A percentile compares a stretch with the other conserved stretches of the same genome.
phyloP scores from a whole-genome alignment of 2,888 invertebrate genomes.

The Caenorhabditis drosophilae region DNA sequence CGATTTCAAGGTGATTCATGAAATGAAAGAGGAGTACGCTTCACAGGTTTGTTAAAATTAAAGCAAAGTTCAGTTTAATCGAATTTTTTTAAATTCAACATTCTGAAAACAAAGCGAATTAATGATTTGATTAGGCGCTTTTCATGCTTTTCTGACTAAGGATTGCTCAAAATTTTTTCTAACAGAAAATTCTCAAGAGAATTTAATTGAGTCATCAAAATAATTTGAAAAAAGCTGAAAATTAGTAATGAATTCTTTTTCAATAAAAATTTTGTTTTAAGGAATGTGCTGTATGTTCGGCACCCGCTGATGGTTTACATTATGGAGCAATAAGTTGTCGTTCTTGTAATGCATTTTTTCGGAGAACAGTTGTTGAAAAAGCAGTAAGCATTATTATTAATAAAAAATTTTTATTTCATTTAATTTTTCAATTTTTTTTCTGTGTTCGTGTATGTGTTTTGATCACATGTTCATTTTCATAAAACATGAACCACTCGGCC shows the following conservation, averaged over 20 bases:
- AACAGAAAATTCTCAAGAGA: too few species aligned
- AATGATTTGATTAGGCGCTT: too few species aligned
- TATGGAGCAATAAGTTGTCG: constrained; percentile 62
- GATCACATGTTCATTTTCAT: too few species aligned
- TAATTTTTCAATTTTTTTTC: not conserved
- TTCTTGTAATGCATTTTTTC: constrained; percentile 59
- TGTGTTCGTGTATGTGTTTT: too few species aligned
- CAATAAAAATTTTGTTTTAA: constrained; percentile 10
- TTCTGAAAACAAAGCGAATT: not conserved
- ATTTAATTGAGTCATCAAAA: too few species aligned
- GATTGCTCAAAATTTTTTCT: too few species aligned
- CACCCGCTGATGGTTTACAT: constrained; percentile 63
- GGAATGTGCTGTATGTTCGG: constrained; percentile 56
- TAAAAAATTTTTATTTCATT: not conserved
- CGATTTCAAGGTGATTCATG: not conserved
- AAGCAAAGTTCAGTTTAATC: not conserved
- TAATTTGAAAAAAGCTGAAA: too few species aligned
- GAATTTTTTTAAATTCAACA: not conserved
- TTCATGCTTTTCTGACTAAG: too few species aligned
- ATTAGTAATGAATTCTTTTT: too few species aligned
- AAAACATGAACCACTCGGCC: too few species aligned
- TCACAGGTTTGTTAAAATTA: constrained; percentile 17
- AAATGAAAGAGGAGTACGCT: constrained; percentile 38
- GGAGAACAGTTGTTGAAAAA: constrained; percentile 61
- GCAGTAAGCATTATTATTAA: constrained; percentile 39